Evolutionary conservation across 30 jellyfish, hydroid and myxozoan species (phyloP), one percentile per base, ranked within the genome.

Genomic region (Catostylus mosaicus): DNA sequence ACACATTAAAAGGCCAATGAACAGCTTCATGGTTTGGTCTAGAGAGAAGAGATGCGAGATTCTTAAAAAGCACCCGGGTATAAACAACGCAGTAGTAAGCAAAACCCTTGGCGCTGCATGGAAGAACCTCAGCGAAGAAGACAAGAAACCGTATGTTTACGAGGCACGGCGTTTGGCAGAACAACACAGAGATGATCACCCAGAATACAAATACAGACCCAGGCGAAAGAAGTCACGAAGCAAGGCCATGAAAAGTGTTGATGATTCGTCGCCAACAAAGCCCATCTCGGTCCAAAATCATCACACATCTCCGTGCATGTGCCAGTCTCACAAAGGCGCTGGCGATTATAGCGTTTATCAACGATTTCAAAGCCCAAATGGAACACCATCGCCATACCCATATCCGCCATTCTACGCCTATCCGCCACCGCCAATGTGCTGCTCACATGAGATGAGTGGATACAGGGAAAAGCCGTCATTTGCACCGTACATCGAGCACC

Each of bases 1-100:
- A 16, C 94, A 83, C 78, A 74, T 87, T 62, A 87, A 87, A 38
- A 85, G 96, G 29, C 96, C 96, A 18, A 87, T 87, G 96, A 87
- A 87, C 74, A 72, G 89, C 60, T 87, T 87, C 57, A 87, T 87
- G 96, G 96, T 87, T 33, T 87, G 96, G 96, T 87, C 96, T 16
- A 65, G 96, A 67, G 96, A 75, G 33, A 87, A 87, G 77, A 40
- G 96, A 45, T 72, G 96, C 57, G 89, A 87, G 34, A 75, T 87
- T 0, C 78, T 76, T 30, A 67, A 77, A 64, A 76, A 87, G 45
- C 88, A 87, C 91, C 96, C 96, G 22, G 88, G 88, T 27, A 87
- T 87, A 47, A 75, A 87, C 82, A 87, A 87, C 67, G 88, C 89
- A 9, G 90, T 72, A 3, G 88, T 87, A 66, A 87, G 96, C 87